Evolutionary conservation across 1,140 invertebrate species (phyloP).

Genomic region (Campoletis sonorensis): DNA sequence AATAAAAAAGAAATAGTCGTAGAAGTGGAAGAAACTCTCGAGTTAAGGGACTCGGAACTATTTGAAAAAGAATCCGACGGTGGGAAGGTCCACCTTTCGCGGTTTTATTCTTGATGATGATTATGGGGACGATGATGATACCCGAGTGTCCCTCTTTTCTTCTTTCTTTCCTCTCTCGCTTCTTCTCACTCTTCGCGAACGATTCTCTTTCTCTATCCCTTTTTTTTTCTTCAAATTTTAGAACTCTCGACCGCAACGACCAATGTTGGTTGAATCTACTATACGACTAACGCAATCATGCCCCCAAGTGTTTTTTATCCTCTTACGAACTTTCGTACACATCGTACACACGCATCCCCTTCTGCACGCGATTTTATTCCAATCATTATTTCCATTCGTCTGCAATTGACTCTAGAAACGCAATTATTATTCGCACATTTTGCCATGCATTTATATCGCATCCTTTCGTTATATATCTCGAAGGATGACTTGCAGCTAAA

Average conservation of each 20-base stretch:
- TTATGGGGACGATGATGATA: constrained; percentile 29
- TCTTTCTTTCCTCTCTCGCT: too few species aligned
- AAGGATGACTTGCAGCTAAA: background rate
- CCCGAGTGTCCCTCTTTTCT: too few species aligned
- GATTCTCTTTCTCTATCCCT: background rate
- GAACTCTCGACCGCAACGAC: background rate
- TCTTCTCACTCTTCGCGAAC: background rate
- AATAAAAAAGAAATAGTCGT: constrained; percentile 1
- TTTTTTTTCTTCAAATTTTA: too few species aligned
- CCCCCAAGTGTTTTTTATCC: background rate
- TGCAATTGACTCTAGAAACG: constrained; percentile 20
- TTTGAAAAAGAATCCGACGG: background rate
- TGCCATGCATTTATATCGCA: background rate
- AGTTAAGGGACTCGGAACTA: background rate
- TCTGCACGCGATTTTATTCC: constrained; percentile 17
- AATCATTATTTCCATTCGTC: background rate
- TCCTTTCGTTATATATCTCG: background rate
- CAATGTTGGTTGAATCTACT: background rate
- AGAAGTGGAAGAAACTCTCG: background rate
- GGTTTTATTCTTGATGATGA: background rate
- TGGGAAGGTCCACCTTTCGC: background rate
- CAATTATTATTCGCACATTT: background rate
- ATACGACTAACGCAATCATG: background rate
- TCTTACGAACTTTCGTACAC: background rate
- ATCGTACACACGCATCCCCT: background rate